phyloP scores from a whole-genome alignment of 2,797 vertebrate species.

The Dicrostonyx torquatus region DNA sequence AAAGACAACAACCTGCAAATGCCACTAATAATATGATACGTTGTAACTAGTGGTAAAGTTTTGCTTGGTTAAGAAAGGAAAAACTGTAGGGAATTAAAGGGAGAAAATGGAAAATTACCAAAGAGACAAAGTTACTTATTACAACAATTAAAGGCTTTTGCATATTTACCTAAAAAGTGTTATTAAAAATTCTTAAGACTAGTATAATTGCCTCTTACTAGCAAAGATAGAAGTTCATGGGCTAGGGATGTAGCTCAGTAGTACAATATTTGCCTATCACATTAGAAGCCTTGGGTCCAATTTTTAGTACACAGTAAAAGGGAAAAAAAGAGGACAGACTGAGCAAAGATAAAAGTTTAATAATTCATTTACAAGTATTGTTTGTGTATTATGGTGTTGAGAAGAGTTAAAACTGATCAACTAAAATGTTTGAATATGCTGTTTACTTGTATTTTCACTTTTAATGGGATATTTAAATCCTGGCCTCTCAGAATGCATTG shows the following conservation, averaged over 20 bases:
- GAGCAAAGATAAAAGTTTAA: neutral
- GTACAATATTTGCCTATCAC: neutral
- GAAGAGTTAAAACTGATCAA: slow-evolving; percentile 1
- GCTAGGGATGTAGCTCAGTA: neutral
- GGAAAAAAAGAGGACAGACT: neutral
- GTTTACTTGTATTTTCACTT: slow-evolving; percentile 28
- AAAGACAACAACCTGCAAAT: neutral
- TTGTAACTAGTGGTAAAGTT: neutral
- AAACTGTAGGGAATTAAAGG: neutral
- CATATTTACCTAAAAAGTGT: neutral
- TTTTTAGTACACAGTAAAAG: neutral
- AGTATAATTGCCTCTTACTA: neutral
- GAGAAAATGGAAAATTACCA: neutral
- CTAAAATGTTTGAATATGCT: neutral
- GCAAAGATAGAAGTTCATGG: neutral
- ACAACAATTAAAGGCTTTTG: neutral
- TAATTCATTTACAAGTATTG: neutral
- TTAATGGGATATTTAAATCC: neutral
- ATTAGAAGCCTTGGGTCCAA: neutral
- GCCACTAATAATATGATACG: neutral
- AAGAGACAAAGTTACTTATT: neutral
- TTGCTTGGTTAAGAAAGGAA: neutral
- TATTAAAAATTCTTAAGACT: neutral
- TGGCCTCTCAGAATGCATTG: neutral
- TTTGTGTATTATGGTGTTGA: neutral